A percentile compares a stretch with the other conserved stretches of the same genome.
Conservation (phyloP, 2,888 invertebrate genomes). For the Andrena minutula region DNA sequence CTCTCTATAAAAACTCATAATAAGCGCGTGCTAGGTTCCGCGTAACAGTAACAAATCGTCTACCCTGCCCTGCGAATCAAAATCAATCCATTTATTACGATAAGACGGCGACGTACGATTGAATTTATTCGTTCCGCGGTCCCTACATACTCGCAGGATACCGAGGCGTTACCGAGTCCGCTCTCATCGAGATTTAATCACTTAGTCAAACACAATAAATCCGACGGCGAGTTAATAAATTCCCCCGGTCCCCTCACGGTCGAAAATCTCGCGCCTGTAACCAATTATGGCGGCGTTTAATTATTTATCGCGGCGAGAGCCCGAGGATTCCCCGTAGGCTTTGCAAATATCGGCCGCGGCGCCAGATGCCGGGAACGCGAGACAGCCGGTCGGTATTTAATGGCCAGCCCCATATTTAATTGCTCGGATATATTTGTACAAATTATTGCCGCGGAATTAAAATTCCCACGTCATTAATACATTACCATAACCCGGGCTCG, state of each 20-base stretch:
- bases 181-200: slow-evolving; percentile 59
- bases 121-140: slow-evolving; percentile 30
- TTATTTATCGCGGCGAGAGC: slow-evolving; percentile 55
- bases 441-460: slow-evolving; percentile 58
- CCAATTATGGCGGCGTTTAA: slow-evolving; percentile 58
- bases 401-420: slow-evolving; percentile 56
- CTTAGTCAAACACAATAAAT: slow-evolving; percentile 52
- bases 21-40: neutral
- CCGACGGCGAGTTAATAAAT: slow-evolving; percentile 49
- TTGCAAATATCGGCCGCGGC: slow-evolving; percentile 60
- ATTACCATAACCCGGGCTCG: slow-evolving; percentile 33
- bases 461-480: slow-evolving; percentile 59
- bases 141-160: slow-evolving; percentile 8
- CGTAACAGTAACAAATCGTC: neutral
- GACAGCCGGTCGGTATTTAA: slow-evolving; percentile 50
- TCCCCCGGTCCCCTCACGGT: slow-evolving; percentile 17
- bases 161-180: slow-evolving; percentile 22
- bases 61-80: slow-evolving; percentile 25
- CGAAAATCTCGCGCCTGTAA: slow-evolving; percentile 56
- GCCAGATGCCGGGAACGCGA: slow-evolving; percentile 50
- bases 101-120: slow-evolving; percentile 28
- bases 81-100: slow-evolving; percentile 42
- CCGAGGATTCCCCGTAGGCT: slow-evolving; percentile 61
- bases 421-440: slow-evolving; percentile 52
- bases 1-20: neutral